phyloP scores from a whole-genome alignment of 2,797 vertebrate species.

The Ctenopoma multispine region DNA sequence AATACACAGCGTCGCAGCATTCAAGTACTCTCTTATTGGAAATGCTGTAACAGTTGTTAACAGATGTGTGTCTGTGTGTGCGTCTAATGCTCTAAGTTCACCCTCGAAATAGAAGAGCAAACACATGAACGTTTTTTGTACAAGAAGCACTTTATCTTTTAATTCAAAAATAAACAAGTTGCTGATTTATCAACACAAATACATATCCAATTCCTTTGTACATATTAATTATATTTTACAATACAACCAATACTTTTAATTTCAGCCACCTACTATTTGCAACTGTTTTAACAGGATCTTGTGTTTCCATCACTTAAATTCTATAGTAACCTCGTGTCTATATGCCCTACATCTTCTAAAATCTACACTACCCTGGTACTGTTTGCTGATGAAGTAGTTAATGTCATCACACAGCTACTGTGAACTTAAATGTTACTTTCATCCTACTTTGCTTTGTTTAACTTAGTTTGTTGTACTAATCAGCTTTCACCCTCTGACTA shows the following conservation, averaged over 20 bases:
- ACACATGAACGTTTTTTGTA: too few relatives aligned
- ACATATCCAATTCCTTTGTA: too few relatives aligned
- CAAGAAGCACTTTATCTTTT: too few relatives aligned
- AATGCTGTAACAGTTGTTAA: not conserved
- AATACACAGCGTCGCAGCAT: constrained; percentile 52
- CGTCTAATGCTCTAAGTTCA: too few relatives aligned
- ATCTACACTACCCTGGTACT: not conserved
- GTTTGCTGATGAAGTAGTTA: not conserved
- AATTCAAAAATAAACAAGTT: too few relatives aligned
- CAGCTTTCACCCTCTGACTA: not conserved
- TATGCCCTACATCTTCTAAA: not conserved
- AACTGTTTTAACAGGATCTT: not conserved
- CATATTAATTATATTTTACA: not conserved
- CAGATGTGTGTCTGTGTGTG: too few relatives aligned
- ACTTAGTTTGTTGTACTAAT: not conserved
- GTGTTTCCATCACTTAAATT: not conserved
- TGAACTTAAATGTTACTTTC: not conserved
- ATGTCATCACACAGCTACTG: not conserved
- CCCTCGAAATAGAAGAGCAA: too few relatives aligned
- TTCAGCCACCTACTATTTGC: fast-evolving
- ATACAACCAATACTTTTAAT: too few relatives aligned
- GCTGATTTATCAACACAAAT: too few relatives aligned
- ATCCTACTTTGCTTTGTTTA: not conserved
- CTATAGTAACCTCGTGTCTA: not conserved
- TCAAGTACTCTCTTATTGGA: constrained; percentile 15